Evolutionary conservation across 2,113 vertebrate genomes (phyloP).

Genomic region (Nematolebias whitei): DNA sequence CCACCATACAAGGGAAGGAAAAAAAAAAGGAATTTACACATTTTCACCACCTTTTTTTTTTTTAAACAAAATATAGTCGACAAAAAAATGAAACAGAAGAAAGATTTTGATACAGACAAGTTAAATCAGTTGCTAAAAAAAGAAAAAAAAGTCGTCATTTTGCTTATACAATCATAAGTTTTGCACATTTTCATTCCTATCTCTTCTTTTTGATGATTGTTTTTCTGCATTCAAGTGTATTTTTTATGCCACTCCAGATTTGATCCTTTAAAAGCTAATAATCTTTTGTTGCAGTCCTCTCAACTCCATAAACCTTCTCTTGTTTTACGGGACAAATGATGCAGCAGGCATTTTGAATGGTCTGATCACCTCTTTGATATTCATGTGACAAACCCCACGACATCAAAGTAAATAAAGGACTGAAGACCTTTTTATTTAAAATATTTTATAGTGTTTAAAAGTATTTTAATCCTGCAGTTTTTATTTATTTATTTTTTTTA

Average conservation of each 20-base stretch:
- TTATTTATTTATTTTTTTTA: too few relatives aligned
- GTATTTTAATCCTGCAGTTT: too few relatives aligned
- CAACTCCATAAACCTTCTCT: constrained; percentile 31
- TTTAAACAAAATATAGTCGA: not conserved
- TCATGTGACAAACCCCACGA: constrained; percentile 3
- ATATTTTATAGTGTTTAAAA: too few relatives aligned
- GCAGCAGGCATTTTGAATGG: constrained; percentile 15
- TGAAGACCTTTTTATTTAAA: too few relatives aligned
- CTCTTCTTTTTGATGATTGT: not conserved
- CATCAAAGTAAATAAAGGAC: too few relatives aligned
- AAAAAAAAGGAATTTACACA: not conserved
- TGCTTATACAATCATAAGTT: not conserved
- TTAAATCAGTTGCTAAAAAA: not conserved
- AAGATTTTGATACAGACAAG: not conserved
- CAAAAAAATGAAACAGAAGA: not conserved
- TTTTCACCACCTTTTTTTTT: not conserved
- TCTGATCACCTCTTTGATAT: constrained; percentile 10
- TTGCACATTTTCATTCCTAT: not conserved
- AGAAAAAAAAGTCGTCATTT: not conserved
- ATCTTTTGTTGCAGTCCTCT: constrained; percentile 33
- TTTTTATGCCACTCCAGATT: constrained; percentile 4
- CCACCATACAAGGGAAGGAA: not conserved
- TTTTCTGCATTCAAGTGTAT: not conserved
- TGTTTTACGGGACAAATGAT: too few relatives aligned
- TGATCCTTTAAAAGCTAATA: constrained; percentile 24